Evolutionary conservation across 2,113 vertebrate genomes (phyloP).

Genomic region (Corapipo altera): DNA sequence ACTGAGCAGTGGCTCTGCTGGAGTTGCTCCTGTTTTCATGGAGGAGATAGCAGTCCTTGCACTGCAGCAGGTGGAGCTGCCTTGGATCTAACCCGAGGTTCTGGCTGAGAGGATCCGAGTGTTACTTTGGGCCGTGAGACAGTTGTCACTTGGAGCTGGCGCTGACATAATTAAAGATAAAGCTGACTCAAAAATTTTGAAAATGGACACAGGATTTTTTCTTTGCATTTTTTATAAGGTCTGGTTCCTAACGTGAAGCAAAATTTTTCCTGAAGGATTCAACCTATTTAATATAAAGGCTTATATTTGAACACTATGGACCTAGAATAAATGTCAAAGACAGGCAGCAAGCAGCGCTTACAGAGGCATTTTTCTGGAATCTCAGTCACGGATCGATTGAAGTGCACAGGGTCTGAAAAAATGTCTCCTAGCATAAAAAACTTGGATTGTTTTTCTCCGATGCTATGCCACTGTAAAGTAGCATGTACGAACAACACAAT

Average conservation of each 20-base stretch:
- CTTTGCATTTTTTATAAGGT: background rate
- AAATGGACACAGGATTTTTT: slow-evolving; percentile 46
- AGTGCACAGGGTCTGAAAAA: slow-evolving; percentile 78
- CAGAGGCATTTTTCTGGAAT: slow-evolving; percentile 76
- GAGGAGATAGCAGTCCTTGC: slow-evolving; percentile 36
- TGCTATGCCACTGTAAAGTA: slow-evolving; percentile 90
- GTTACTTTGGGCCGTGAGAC: background rate
- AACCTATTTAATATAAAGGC: slow-evolving; percentile 60
- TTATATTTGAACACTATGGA: slow-evolving; percentile 69
- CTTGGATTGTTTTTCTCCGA: slow-evolving; percentile 85
- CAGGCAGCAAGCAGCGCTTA: slow-evolving; percentile 77
- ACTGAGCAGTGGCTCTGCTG: slow-evolving; percentile 32
- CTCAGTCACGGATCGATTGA: slow-evolving; percentile 70
- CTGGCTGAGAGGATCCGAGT: background rate
- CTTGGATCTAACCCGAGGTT: slow-evolving; percentile 3
- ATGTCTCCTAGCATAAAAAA: slow-evolving; percentile 83
- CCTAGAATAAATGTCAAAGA: slow-evolving; percentile 84
- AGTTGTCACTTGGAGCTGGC: background rate
- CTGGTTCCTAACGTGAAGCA: slow-evolving; percentile 28
- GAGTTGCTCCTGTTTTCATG: slow-evolving; percentile 33
- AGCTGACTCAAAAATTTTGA: background rate
- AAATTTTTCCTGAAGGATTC: slow-evolving; percentile 15
- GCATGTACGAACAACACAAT: slow-evolving; percentile 86
- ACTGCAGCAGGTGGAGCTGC: slow-evolving; percentile 70
- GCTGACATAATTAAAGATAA: background rate